Conservation (phyloP, 2,113 vertebrate genomes). For the Paraplagusia blochii region DNA sequence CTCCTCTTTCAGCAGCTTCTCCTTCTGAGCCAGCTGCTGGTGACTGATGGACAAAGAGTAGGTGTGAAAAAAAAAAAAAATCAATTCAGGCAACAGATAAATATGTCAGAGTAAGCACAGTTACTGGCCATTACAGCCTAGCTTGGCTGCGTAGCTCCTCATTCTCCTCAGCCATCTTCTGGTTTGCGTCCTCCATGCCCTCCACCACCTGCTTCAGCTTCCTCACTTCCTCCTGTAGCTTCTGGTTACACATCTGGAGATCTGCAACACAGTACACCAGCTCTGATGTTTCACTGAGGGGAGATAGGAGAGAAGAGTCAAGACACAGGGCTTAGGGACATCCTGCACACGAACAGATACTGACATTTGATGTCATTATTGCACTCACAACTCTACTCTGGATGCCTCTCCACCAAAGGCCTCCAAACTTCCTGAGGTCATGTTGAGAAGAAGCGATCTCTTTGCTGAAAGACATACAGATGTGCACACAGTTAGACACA, state of each 20-base stretch:
- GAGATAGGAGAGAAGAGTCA: neutral
- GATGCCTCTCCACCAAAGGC: constrained; percentile 82
- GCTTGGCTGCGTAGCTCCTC: constrained; percentile 74
- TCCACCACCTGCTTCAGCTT: constrained; percentile 82
- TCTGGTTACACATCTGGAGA: constrained; percentile 85
- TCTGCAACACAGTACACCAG: constrained; percentile 83
- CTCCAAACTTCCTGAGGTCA: constrained; percentile 82
- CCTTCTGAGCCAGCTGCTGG: constrained; percentile 80
- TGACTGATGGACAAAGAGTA: constrained; percentile 62
- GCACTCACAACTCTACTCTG: constrained; percentile 83
- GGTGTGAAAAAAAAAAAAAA: neutral
- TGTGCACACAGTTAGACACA: constrained; percentile 9
- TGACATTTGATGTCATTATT: neutral
- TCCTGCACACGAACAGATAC: neutral
- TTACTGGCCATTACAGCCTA: constrained; percentile 69
- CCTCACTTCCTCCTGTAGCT: constrained; percentile 83
- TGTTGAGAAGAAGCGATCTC: constrained; percentile 68
- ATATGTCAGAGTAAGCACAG: neutral
- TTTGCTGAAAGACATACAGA: constrained; percentile 62
- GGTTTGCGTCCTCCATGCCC: constrained; percentile 81
- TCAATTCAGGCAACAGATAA: neutral
- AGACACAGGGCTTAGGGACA: neutral
- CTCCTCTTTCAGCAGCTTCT: constrained; percentile 85
- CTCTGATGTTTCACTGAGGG: constrained; percentile 83
- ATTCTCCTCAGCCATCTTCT: constrained; percentile 78